Base-by-base conservation (phyloP, 2,113 vertebrate genomes). In the Tachysurus vachellii region DNA sequence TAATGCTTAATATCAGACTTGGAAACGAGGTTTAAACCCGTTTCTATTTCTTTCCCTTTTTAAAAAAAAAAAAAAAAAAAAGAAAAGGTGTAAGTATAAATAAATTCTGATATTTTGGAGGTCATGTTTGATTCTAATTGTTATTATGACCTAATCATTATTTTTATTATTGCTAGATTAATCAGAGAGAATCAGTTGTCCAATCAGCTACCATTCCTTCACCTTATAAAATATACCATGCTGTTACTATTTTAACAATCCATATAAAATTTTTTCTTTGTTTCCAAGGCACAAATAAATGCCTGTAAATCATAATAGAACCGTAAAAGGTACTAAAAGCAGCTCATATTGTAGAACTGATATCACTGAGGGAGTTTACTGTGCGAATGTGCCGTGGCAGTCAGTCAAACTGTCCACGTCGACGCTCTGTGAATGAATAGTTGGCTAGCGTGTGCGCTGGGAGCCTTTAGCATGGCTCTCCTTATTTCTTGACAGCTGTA, bases 361-460 rank as follows among this genome's bases (percentile, higher is more conserved):
- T 84, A 80, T 76, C 71, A 76, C 31, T 16, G 54, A 79, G 80
- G 77, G 80, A 91, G 71, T 88, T 68, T 85, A 75, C 76, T 76
- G 81, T 83, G 80, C 77, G 82, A 88, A 61, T 82, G 80, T 88
- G 87, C 88, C 76, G 86, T 89, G 91, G 89, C 86, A 86, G 66
- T 73, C 26, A 80, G 85, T 90, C 88, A 88, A 85, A 68, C 68
- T 50, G 87, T 91, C 91, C 91, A 91, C 91, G 91, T 91, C 89
- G 81, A 89, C 91, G 44, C 17, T 54, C 85, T 56, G 59, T 90
- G 88, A 90, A 85, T 53, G 82, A 90, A 89, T 66, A 54, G 76
- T 89, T 91, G 91, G 91, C 89, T 44, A 17, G 8, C 28, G 28
- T 36, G 36, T 57, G 73, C 23, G 77, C 76, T 62, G 80, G 16